These are phyloP conservation scores for Drosophila bocki DNA, from an alignment of 1,140 invertebrate genomes.

Conservation along the genomic window DNA sequence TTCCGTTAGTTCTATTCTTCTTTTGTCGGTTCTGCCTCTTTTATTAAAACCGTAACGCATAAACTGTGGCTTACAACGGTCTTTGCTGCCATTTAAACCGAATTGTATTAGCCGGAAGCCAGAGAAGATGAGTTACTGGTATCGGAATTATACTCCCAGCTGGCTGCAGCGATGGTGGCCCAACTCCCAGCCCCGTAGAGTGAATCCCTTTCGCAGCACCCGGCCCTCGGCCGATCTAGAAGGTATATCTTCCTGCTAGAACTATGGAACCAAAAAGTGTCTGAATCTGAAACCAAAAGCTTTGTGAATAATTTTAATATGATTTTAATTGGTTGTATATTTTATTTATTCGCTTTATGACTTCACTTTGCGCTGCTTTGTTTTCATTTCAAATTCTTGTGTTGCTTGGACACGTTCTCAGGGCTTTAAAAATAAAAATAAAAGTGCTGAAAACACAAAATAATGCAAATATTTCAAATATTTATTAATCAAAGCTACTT, in stretches of 20 bases:
- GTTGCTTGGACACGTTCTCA: neutral
- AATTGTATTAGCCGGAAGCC: slow-evolving; percentile 11
- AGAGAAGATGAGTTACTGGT: slow-evolving; percentile 71
- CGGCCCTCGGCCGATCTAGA: slow-evolving; percentile 67
- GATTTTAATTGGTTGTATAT: slow-evolving; percentile 22
- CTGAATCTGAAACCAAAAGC: neutral
- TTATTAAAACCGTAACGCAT: slow-evolving; percentile 41
- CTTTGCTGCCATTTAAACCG: neutral
- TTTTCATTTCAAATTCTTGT: slow-evolving; percentile 17
- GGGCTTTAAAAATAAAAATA: neutral
- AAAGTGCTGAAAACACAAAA: slow-evolving; percentile 2
- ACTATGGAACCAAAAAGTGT: neutral
- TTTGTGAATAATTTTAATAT: slow-evolving; percentile 19
- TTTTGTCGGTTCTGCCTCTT: slow-evolving; percentile 1
- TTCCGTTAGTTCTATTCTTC: slow-evolving; percentile 55
- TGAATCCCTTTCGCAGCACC: slow-evolving; percentile 75
- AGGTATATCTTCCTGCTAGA: slow-evolving; percentile 44
- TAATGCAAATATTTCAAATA: slow-evolving; percentile 1
- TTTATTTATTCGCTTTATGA: slow-evolving; percentile 37
- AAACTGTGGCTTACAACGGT: slow-evolving; percentile 29
- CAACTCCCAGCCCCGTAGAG: slow-evolving; percentile 42
- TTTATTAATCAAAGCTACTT: slow-evolving; percentile 11
- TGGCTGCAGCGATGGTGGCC: slow-evolving; percentile 76
- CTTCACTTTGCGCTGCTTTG: slow-evolving; percentile 23
- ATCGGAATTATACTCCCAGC: slow-evolving; percentile 70